Evolutionary conservation across 2,888 invertebrate species (phyloP).

Genomic region (Aplocera efformata): DNA sequence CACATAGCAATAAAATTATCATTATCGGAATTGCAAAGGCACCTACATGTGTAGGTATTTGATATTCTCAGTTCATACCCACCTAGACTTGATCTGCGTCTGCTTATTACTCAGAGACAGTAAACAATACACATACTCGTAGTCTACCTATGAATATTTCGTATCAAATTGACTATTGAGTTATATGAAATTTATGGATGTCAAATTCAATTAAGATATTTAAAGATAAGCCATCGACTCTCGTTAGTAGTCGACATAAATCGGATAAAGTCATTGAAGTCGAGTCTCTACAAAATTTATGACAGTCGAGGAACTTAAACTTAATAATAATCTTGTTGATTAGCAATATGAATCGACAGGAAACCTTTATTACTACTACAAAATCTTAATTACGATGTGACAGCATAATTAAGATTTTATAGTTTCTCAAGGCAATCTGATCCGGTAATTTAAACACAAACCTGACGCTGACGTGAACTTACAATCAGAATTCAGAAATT

Average conservation of each 20-base stretch:
- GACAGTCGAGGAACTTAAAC: constrained; percentile 7
- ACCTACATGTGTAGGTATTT: too few relatives aligned
- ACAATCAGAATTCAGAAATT: too few relatives aligned
- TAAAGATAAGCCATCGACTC: constrained; percentile 17
- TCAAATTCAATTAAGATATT: constrained; percentile 27
- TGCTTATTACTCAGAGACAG: constrained; percentile 27
- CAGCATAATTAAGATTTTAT: too few relatives aligned
- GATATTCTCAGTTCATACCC: too few relatives aligned
- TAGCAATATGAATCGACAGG: constrained; percentile 9
- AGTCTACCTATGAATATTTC: constrained; percentile 19
- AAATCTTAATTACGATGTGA: too few relatives aligned
- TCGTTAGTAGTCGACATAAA: constrained; percentile 11
- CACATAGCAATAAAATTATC: too few relatives aligned
- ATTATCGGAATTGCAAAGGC: too few relatives aligned
- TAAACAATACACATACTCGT: constrained; percentile 37
- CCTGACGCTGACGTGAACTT: too few relatives aligned
- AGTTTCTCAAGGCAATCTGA: too few relatives aligned
- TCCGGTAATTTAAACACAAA: too few relatives aligned
- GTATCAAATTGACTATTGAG: constrained; percentile 39
- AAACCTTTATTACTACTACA: constrained; percentile 14
- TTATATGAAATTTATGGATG: constrained; percentile 23
- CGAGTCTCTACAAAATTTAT: constrained; percentile 14
- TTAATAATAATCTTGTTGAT: constrained; percentile 13
- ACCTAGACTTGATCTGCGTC: too few relatives aligned
- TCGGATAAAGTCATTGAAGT: constrained; percentile 14